Evolutionary conservation across 2,113 vertebrate genomes (phyloP).

Genomic region (Pelecanus crispus): DNA sequence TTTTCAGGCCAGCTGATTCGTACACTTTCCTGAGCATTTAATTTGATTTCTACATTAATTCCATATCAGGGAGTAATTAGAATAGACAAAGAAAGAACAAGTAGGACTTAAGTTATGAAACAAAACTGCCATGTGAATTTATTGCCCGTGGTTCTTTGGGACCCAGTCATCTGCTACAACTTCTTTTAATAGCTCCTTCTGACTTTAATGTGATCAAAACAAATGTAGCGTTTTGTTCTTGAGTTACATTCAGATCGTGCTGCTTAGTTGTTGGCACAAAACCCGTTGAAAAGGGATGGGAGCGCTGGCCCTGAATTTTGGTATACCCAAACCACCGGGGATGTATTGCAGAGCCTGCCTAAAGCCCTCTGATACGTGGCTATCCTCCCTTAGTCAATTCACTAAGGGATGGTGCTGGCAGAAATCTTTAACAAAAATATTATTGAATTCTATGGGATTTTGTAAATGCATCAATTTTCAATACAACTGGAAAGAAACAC

Average conservation of each 20-base stretch:
- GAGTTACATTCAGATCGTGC: neutral
- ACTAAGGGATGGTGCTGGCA: neutral
- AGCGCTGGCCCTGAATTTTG: neutral
- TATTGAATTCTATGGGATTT: neutral
- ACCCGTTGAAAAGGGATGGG: neutral
- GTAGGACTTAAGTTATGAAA: slow-evolving; percentile 43
- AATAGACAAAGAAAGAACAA: slow-evolving; percentile 28
- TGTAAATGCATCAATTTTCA: neutral
- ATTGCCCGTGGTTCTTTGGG: slow-evolving; percentile 18
- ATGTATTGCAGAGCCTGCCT: neutral
- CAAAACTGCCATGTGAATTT: slow-evolving; percentile 37
- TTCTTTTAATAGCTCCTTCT: slow-evolving; percentile 54
- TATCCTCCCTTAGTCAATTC: neutral
- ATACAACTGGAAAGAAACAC: neutral
- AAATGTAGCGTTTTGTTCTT: slow-evolving; percentile 4
- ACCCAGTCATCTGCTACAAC: slow-evolving; percentile 43
- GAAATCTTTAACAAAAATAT: neutral
- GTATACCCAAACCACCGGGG: neutral
- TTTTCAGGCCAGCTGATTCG: neutral
- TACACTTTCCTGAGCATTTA: neutral
- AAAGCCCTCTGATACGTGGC: rapidly evolving
- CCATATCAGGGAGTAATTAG: slow-evolving; percentile 5
- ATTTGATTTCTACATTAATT: slow-evolving; percentile 23
- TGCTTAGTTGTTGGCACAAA: neutral
- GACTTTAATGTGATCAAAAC: slow-evolving; percentile 36